Conservation (phyloP, 2,113 vertebrate genomes). For the Pelodiscus sinensis region DNA sequence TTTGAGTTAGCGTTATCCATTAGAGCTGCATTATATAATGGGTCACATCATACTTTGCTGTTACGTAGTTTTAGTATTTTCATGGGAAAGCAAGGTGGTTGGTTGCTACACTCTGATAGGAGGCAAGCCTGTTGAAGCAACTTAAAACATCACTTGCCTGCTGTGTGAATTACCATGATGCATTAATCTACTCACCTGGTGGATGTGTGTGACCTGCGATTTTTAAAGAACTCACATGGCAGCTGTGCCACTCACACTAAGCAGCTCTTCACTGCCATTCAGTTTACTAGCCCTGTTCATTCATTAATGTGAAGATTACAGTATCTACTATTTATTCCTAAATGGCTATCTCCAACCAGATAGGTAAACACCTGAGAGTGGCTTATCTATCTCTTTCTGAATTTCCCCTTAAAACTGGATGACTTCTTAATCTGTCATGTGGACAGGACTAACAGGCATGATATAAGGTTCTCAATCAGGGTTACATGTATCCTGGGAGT, state of each 20-base stretch:
- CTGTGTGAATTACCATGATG: fast-evolving
- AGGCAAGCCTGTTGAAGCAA: constrained; percentile 1
- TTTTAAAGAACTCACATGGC: constrained; percentile 6
- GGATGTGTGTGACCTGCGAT: background rate
- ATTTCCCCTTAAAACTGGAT: background rate
- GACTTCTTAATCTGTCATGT: fast-evolving
- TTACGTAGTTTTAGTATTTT: background rate
- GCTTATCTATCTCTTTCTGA: background rate
- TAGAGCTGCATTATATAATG: no score
- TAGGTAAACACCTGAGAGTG: background rate
- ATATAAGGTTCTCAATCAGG: background rate
- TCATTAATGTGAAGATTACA: constrained; percentile 9
- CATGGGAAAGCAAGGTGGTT: background rate
- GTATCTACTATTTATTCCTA: background rate
- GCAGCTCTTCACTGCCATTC: background rate
- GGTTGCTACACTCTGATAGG: background rate
- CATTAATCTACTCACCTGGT: background rate
- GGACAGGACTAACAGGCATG: fast-evolving
- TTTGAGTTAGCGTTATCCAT: background rate
- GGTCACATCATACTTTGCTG: background rate
- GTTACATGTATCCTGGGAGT: no score
- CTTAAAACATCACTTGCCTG: background rate
- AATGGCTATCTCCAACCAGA: background rate
- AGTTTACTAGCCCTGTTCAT: background rate
- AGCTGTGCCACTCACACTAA: background rate